Evolutionary conservation across 2,797 vertebrate genomes (phyloP), one percentile per base, ranked within the genome.

Genomic region (Eleutherodactylus coqui): DNA sequence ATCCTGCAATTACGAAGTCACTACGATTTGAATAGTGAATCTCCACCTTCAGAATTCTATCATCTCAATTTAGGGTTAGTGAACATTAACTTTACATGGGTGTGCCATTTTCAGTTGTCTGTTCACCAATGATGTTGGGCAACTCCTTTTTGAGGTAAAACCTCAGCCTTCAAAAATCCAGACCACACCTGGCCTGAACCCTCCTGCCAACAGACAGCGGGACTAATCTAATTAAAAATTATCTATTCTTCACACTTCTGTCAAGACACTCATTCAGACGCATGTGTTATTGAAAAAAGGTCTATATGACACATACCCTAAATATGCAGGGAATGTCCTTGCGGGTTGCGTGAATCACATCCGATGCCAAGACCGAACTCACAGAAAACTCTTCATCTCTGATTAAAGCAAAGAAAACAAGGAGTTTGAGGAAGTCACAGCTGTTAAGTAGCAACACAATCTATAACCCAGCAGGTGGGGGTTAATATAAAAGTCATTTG

Each of bases 241-340:
- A 43, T 7, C 17, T 13, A 32, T 69, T 81, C 19, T 69, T 49
- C 60, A 67, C 1, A 8, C 58, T 32, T 11, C 0, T 14, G 1
- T 38, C 49, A 55, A 17, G 75, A 9, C 58, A 21, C 75, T 14
- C 6, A 19, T 21, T 19, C 34, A 58, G 34, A 75, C 29, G 36
- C 24, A 29, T 4, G 38, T 29, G 77, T 45, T 64, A 11, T 45
- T 9, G 19, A 45, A 55, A 21, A 29, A 16, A 29, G n/a, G 45
- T 49, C 14, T 3, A 14, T 2, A 73, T 43, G 38, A 49, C 83
- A 58, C 93, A 19, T 93, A 97, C 96, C 96, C 95, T 95, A 93
- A 99, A 99, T 92, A 99, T 99, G 88, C 97, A 99, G 7, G 98
- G 98, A 72, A 99, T 88, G 88, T 99, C 98, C 90, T 98, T 98